These are phyloP conservation scores for Syngnathus floridae DNA, from an alignment of 2,113 vertebrate genomes.

Conservation along the genomic window DNA sequence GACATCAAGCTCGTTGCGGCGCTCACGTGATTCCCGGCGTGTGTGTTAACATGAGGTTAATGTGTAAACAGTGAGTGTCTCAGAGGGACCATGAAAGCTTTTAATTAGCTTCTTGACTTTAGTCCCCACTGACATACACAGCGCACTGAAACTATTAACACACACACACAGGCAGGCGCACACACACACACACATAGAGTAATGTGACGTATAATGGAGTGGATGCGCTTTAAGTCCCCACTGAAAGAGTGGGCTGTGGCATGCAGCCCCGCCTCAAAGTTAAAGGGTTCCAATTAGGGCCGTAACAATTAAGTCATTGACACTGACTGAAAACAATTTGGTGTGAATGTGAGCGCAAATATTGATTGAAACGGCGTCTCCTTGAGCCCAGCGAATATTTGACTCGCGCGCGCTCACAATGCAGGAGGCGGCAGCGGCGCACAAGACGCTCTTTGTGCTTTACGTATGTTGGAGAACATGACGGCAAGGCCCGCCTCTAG, in stretches of 20 bases:
- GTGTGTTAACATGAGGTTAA: constrained; percentile 23
- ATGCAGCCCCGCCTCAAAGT: not conserved
- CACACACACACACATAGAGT: constrained; percentile 13
- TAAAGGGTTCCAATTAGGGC: too few species aligned
- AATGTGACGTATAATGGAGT: not conserved
- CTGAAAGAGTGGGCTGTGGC: not conserved
- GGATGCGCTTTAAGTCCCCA: not conserved
- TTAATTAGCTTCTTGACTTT: constrained; percentile 49
- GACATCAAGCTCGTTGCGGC: not conserved
- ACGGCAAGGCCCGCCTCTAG: not conserved
- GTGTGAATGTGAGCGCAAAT: too few species aligned
- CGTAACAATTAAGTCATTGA: too few species aligned
- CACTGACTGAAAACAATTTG: too few species aligned
- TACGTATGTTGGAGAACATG: constrained; percentile 30
- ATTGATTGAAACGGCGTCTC: too few species aligned
- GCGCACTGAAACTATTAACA: constrained; percentile 40
- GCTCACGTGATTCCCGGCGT: constrained; percentile 19
- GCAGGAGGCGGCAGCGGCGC: constrained; percentile 13
- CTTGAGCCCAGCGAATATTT: too few species aligned
- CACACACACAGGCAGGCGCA: constrained; percentile 5
- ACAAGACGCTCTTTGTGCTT: constrained; percentile 43
- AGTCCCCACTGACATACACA: constrained; percentile 26
- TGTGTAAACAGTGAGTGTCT: constrained; percentile 29
- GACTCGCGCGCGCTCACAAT: constrained; percentile 28
- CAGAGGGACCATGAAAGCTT: constrained; percentile 32